Percentiles rank a stretch among this genome's conserved stretches.
phyloP scores from a whole-genome alignment of 2,888 invertebrate species.

The Exephanes ischioxanthus region DNA sequence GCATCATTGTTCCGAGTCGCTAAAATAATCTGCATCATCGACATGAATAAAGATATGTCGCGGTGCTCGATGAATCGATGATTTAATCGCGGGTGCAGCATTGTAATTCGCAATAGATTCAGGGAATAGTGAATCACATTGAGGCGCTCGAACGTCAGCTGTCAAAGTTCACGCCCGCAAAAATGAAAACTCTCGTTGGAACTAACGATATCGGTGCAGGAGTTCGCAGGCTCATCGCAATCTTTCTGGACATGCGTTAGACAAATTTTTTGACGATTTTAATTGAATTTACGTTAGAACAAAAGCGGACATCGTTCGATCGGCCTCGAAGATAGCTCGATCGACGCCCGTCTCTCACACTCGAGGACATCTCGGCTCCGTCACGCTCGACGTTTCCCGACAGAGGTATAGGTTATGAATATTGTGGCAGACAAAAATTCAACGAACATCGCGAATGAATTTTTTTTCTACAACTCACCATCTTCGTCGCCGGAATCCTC shows the following conservation, averaged over 20 bases:
- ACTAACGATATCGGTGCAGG: conserved; percentile 18
- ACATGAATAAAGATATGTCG: background rate
- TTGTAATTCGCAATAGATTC: conserved; percentile 55
- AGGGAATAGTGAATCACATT: conserved; percentile 46
- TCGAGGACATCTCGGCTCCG: conserved; percentile 30
- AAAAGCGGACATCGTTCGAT: background rate
- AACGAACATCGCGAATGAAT: conserved; percentile 8
- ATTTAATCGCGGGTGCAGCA: background rate
- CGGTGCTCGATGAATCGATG: background rate
- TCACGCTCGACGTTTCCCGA: conserved; percentile 20
- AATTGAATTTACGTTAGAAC: background rate
- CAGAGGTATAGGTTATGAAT: conserved; percentile 26
- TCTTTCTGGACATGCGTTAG: background rate
- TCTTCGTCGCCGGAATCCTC: conserved; percentile 87
- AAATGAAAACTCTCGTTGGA: conserved; percentile 44
- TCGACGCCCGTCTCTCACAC: conserved; percentile 65
- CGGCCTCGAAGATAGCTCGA: conserved; percentile 48
- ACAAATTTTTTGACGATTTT: background rate
- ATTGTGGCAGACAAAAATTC: background rate
- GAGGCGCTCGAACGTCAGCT: conserved; percentile 75
- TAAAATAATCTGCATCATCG: background rate
- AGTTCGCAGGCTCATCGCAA: conserved; percentile 22
- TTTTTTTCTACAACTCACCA: conserved; percentile 85
- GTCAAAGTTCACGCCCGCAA: conserved; percentile 75
- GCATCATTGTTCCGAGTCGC: conserved; percentile 1